Evolutionary conservation across 2,113 vertebrate species (phyloP).

Genomic region (Indicator indicator): DNA sequence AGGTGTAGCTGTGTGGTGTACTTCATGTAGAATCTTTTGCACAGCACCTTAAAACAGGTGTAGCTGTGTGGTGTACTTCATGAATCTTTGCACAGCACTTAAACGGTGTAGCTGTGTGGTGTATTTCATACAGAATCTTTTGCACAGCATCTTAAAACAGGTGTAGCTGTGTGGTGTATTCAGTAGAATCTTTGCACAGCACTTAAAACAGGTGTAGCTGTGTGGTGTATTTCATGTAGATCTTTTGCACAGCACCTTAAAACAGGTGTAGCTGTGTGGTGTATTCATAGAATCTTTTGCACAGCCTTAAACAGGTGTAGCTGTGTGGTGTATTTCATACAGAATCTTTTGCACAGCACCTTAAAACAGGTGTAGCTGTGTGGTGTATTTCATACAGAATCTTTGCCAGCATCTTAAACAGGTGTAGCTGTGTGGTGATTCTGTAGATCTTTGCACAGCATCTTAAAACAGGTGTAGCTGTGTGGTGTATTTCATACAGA

Average conservation of each 20-base stretch:
- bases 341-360: background rate
- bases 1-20: background rate
- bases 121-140: background rate
- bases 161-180: background rate
- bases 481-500: background rate
- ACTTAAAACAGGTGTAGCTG: background rate
- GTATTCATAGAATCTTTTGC: background rate
- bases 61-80: background rate
- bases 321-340: background rate
- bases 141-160: background rate
- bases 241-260: background rate
- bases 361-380: background rate
- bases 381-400: background rate
- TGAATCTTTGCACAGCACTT: background rate
- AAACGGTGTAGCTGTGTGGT: background rate
- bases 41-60: background rate
- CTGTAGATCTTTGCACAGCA: background rate
- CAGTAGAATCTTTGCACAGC: background rate
- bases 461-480: background rate
- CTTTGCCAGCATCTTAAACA: background rate
- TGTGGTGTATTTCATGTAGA: background rate
- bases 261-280: background rate
- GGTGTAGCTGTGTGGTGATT: background rate
- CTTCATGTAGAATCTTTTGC: background rate
- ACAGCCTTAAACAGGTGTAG: background rate